Evolutionary conservation across 2,797 vertebrate species (phyloP).

Genomic region (Telmatherina bonti): DNA sequence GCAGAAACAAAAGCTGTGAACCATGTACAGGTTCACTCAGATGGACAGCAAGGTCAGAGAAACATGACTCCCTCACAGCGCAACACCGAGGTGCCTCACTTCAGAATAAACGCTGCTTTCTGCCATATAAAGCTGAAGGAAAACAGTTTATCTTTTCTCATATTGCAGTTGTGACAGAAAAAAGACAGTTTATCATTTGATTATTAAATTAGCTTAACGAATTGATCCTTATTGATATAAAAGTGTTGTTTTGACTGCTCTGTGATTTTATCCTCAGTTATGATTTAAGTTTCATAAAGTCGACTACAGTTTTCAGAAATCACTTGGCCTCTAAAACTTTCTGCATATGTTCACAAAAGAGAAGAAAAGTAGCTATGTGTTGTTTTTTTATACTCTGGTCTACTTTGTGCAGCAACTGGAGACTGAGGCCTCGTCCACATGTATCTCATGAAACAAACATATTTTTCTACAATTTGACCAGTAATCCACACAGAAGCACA

Average conservation of each 20-base stretch:
- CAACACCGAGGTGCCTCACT: constrained; percentile 19
- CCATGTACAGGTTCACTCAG: constrained; percentile 51
- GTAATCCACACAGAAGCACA: no score
- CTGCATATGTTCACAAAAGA: constrained; percentile 30
- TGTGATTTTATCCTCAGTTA: no score
- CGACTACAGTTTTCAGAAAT: constrained; percentile 32
- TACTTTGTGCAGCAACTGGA: background rate
- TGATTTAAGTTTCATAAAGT: constrained; percentile 51
- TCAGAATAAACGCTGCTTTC: constrained; percentile 32
- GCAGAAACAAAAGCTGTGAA: constrained; percentile 63
- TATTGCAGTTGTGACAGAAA: background rate
- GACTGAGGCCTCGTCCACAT: background rate
- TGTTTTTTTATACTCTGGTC: background rate
- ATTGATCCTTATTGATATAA: constrained; percentile 10
- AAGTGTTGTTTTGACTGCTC: background rate
- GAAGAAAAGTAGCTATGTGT: constrained; percentile 10
- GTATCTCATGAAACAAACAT: no score
- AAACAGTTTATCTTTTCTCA: background rate
- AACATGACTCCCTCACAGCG: constrained; percentile 26
- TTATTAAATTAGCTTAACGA: background rate
- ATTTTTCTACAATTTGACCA: no score
- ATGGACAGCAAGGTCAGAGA: constrained; percentile 53
- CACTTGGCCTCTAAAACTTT: constrained; percentile 20
- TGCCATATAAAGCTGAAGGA: constrained; percentile 3
- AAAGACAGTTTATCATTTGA: background rate